phyloP scores from a whole-genome alignment of 2,113 vertebrate genomes.

The Oxyruncus cristatus region DNA sequence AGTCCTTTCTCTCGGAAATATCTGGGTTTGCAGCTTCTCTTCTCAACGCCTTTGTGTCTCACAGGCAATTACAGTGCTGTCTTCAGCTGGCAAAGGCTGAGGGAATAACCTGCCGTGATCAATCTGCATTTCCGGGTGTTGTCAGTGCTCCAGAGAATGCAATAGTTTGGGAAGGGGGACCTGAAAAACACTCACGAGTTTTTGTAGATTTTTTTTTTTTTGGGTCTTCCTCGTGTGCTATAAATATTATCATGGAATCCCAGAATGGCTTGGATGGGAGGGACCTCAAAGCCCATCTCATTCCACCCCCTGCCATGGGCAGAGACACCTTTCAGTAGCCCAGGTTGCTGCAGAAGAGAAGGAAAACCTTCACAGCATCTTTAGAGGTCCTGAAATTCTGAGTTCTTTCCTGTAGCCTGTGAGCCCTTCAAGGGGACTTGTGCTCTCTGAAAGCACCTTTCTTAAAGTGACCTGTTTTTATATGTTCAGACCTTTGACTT shows the following conservation, averaged over 20 bases:
- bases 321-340: not conserved
- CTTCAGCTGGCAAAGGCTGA: not conserved
- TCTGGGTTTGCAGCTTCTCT: too few species aligned
- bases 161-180: rapidly evolving
- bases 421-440: not conserved
- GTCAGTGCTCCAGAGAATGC: not conserved
- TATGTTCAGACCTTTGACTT: not conserved
- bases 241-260: not conserved
- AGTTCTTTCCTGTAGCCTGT: rapidly evolving
- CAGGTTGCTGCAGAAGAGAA: not conserved
- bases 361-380: not conserved
- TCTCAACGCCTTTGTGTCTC: rapidly evolving
- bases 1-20: not conserved
- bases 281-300: not conserved
- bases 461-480: too few species aligned
- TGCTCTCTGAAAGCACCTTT: not conserved
- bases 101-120: rapidly evolving
- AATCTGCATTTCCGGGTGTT: rapidly evolving
- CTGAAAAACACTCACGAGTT: not conserved
- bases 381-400: not conserved
- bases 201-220: too few species aligned
- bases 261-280: not conserved
- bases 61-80: rapidly evolving
- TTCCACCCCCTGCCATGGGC: not conserved
- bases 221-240: not conserved